Percentiles rank a stretch among this genome's conserved stretches.
These are phyloP conservation scores for Porphyrio hochstetteri DNA, from an alignment of 2,113 vertebrate genomes.

Conservation along the genomic window DNA sequence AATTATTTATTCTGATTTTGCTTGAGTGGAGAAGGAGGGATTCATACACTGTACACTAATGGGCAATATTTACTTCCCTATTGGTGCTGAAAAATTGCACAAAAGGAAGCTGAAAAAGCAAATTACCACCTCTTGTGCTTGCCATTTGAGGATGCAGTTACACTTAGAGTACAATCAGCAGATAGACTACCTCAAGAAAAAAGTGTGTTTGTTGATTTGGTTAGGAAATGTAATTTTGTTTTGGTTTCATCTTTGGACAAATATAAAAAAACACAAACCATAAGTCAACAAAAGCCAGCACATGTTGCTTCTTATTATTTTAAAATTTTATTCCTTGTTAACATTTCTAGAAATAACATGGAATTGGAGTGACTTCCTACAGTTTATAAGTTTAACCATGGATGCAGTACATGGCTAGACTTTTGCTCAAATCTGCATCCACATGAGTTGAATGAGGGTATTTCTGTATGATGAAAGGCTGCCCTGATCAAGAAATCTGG, in stretches of 20 bases:
- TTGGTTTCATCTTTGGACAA: not conserved
- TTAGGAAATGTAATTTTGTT: not conserved
- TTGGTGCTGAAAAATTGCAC: not conserved
- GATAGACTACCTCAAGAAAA: not conserved
- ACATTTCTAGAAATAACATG: not conserved
- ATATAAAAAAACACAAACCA: not conserved
- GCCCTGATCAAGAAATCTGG: not conserved
- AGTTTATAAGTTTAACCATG: not conserved
- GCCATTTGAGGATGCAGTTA: not conserved
- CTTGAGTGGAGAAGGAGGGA: not conserved
- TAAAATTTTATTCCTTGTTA: not conserved
- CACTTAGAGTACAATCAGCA: not conserved
- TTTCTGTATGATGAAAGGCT: not conserved
- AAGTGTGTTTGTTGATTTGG: not conserved
- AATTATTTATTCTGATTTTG: slow-evolving; percentile 31
- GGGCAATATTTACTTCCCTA: not conserved
- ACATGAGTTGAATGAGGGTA: not conserved
- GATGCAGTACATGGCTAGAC: not conserved
- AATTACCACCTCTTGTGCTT: not conserved
- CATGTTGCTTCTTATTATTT: not conserved
- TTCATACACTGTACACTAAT: not conserved
- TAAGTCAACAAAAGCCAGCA: not conserved
- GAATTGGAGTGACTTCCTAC: not conserved
- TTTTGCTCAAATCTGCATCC: not conserved
- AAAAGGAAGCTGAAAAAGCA: not conserved